phyloP scores from a whole-genome alignment of 1,140 invertebrate species.

The Anastatus disparis region DNA sequence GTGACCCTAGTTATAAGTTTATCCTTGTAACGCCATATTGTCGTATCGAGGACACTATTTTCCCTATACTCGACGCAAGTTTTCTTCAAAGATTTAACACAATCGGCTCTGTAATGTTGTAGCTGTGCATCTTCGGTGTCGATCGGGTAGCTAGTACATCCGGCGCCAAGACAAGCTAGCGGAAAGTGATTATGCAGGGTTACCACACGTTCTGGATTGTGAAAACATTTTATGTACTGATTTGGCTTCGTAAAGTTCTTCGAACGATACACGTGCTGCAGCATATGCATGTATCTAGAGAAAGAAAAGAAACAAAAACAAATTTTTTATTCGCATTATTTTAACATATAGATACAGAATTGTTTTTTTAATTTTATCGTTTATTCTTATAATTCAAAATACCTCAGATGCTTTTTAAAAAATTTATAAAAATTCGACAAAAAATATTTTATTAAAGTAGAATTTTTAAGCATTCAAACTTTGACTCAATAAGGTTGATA shows the following conservation, averaged over 20 bases:
- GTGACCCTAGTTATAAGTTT: conserved; percentile 77
- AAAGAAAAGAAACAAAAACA: no score
- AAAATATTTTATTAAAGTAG: no score
- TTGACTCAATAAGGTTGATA: no score
- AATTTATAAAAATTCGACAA: no score
- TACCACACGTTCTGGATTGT: conserved; percentile 88
- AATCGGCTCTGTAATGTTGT: conserved; percentile 93
- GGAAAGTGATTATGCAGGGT: conserved; percentile 95
- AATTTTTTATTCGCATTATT: no score
- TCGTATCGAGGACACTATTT: conserved; percentile 85
- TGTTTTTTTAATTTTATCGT: no score
- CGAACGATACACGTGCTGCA: conserved; percentile 91
- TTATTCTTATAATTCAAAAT: no score
- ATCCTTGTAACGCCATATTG: conserved; percentile 88
- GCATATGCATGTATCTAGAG: conserved; percentile 92
- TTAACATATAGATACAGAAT: no score
- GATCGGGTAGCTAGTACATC: conserved; percentile 88
- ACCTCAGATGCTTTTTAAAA: no score
- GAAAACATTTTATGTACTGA: conserved; percentile 94
- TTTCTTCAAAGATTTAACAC: conserved; percentile 89
- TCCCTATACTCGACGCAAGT: conserved; percentile 84
- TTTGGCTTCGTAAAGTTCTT: conserved; percentile 93
- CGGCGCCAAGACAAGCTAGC: conserved; percentile 84
- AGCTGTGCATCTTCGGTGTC: conserved; percentile 86
- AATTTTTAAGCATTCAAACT: no score